These are phyloP conservation scores for Ectropis crepuscularia DNA, from an alignment of 2,888 invertebrate genomes.

Conservation along the genomic window DNA sequence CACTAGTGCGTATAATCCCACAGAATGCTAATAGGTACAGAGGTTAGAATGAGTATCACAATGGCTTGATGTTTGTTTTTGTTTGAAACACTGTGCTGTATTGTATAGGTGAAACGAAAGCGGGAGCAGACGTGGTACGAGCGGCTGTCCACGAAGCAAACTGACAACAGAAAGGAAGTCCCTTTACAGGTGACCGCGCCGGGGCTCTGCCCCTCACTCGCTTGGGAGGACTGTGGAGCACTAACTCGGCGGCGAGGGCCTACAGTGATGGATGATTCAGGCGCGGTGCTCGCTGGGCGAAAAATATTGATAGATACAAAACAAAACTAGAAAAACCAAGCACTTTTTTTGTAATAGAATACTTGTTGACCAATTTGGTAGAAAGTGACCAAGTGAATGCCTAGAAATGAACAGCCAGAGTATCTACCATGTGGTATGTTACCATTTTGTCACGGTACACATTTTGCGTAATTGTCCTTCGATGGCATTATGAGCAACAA, in stretches of 20 bases:
- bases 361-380: no score
- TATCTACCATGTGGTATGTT: no score
- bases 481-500: no score
- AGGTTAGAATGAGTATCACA: not conserved
- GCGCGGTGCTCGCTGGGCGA: constrained; percentile 1
- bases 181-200: constrained; percentile 66
- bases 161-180: constrained; percentile 62
- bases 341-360: no score
- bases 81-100: constrained; percentile 23
- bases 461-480: no score
- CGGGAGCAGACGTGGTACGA: constrained; percentile 77
- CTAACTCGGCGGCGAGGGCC: constrained; percentile 41
- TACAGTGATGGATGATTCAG: not conserved
- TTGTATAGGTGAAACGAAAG: constrained; percentile 66
- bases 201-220: constrained; percentile 35
- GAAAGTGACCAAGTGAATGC: no score
- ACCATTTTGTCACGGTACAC: no score
- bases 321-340: no score
- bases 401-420: no score
- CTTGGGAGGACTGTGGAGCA: constrained; percentile 40
- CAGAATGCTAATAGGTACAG: not conserved
- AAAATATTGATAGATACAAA: constrained; percentile 13
- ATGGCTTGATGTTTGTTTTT: not conserved
- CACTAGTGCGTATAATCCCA: no score
- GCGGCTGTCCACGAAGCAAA: constrained; percentile 68